A percentile compares a stretch with the other conserved stretches of the same genome.
These are phyloP conservation scores for Pharmacophagus antenor DNA, from an alignment of 2,888 invertebrate genomes.

Conservation along the genomic window DNA sequence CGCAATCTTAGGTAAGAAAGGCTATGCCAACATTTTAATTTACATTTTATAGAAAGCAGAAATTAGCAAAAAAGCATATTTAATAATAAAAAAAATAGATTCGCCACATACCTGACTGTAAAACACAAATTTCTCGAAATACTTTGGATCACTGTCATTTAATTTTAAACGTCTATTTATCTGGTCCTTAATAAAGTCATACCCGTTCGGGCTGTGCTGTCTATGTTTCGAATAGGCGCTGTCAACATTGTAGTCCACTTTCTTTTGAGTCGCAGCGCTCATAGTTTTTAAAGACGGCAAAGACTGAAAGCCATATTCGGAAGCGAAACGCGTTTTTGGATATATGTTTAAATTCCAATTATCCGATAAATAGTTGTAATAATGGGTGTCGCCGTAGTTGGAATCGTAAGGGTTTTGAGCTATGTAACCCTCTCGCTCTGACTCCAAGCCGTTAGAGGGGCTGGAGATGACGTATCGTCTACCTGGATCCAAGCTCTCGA, in stretches of 20 bases:
- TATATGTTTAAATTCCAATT: constrained; percentile 90
- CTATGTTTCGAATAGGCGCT: constrained; percentile 87
- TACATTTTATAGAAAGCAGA: too few species aligned
- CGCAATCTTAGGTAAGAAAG: too few species aligned
- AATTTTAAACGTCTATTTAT: constrained; percentile 84
- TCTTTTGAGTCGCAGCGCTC: constrained; percentile 76
- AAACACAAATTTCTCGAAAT: constrained; percentile 87
- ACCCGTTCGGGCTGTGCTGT: constrained; percentile 92
- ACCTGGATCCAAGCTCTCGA: constrained; percentile 81
- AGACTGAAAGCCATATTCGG: constrained; percentile 98
- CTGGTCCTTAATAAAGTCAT: constrained; percentile 81
- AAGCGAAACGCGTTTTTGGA: constrained; percentile 92
- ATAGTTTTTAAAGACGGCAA: constrained; percentile 88
- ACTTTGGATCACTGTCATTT: constrained; percentile 69
- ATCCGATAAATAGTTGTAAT: constrained; percentile 91
- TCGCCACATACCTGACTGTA: constrained; percentile 87
- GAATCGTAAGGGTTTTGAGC: constrained; percentile 88
- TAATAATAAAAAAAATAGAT: constrained; percentile 23
- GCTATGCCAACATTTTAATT: too few species aligned
- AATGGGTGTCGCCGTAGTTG: constrained; percentile 94
- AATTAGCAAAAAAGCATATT: not conserved
- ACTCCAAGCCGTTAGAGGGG: constrained; percentile 91
- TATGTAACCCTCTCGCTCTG: constrained; percentile 88
- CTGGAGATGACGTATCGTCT: constrained; percentile 91
- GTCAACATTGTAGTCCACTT: constrained; percentile 71